Evolutionary conservation across 37 sponge, comb jelly and placozoan genomes (phyloP).

Genomic region (Dysidea cf. avara): DNA sequence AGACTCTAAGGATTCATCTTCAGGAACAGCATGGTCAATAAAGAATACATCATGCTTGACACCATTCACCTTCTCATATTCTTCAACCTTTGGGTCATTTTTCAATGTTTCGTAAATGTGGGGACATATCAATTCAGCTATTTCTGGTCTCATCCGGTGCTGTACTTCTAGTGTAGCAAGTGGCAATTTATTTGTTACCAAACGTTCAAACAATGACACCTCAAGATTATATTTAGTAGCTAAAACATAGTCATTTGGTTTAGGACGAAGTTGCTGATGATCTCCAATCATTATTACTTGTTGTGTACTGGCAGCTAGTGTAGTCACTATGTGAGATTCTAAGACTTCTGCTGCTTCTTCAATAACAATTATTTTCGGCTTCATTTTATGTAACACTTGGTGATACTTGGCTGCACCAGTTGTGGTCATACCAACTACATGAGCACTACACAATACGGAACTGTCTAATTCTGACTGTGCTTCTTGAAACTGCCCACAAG

Average conservation of each 20-base stretch:
- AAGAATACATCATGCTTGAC: conserved; percentile 70
- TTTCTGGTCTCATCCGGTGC: conserved; percentile 92
- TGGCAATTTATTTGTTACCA: conserved; percentile 39
- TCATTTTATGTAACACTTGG: conserved; percentile 47
- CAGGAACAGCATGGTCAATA: conserved; percentile 54
- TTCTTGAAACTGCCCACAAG: conserved; percentile 23
- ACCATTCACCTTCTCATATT: conserved; percentile 59
- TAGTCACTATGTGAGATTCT: conserved; percentile 87
- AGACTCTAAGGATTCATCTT: conserved; percentile 36
- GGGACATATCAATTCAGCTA: conserved; percentile 67
- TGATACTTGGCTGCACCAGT: conserved; percentile 90
- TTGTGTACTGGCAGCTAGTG: conserved; percentile 76
- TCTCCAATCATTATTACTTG: conserved; percentile 94
- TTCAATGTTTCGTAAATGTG: conserved; percentile 63
- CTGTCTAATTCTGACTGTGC: conserved; percentile 43
- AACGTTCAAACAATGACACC: conserved; percentile 92
- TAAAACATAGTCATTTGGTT: conserved; percentile 67
- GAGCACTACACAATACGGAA: conserved; percentile 42
- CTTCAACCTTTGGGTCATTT: conserved; percentile 35
- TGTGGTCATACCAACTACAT: conserved; percentile 92
- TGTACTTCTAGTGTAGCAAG: conserved; percentile 62
- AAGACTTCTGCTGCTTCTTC: conserved; percentile 98
- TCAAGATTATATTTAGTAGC: conserved; percentile 60
- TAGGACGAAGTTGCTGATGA: conserved; percentile 92
- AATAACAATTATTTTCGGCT: conserved; percentile 84